Base-by-base conservation (phyloP, 2,113 vertebrate species). In the Notothenia rossii region DNA sequence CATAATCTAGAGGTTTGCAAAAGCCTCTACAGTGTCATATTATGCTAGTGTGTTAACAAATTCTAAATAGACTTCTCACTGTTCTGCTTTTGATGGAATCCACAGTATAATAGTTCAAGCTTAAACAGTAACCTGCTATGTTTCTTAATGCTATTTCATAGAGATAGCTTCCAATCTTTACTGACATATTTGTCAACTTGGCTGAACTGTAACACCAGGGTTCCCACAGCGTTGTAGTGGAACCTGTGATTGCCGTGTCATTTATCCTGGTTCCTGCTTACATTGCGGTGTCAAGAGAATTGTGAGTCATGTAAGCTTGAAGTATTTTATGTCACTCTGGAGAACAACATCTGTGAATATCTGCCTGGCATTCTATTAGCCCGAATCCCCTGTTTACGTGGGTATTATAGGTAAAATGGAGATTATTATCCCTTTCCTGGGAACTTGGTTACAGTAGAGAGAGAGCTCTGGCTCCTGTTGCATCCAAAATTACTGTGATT, bases 341-440 rank as follows among this genome's bases (percentile, higher is more conserved):
- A 84, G 83, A 88, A 73, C 74, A 83, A 79, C 88, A 84, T 89
- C 86, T 89, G 83, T 94, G 86, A 91, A 79, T 94, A 93, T 92
- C 89, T 94, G 92, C 91, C 90, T 94, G 82, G 85, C 77, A 94
- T 83, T 89, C 82, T 93, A 95, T 95, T 95, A 94, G 87, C 76
- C 74, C 74, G 91, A 86, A 94, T 90, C 89, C 86, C 86, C 66
- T 74, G 92, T 95, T 93, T 91, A 88, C 90, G 72, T 66, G 86
- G 55, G 90, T 83, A 95, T 94, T 93, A 92, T 77, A 88, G 86
- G 85, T 85, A 91, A 92, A 94, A 92, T 94, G 92, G 91, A 94
- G 92, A 96, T 95, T 83, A 92, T 91, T 92, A 81, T 93, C 89
- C 65, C 72, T 94, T 89, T 93, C 94, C 92, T 94, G 90, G 85